A percentile compares a stretch with the other conserved stretches of the same genome.
phyloP scores from a whole-genome alignment of 1,140 invertebrate species.

The Drosophila saltans region DNA sequence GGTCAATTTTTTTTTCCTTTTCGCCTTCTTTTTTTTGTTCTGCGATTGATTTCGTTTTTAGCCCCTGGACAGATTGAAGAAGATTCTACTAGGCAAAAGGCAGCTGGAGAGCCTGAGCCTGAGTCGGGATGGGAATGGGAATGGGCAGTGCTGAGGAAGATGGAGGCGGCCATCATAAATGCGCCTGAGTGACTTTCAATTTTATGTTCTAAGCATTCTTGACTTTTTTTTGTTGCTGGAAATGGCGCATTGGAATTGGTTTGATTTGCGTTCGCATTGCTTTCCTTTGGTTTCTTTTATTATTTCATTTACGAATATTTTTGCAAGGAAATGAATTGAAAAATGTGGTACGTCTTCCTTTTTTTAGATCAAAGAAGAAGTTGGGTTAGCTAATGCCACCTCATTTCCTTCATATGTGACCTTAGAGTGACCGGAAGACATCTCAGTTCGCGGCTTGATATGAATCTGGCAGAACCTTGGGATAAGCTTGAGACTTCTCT shows the following conservation, averaged over 20 bases:
- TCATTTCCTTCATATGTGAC: not conserved
- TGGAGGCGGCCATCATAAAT: conserved; percentile 40
- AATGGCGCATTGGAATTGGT: conserved; percentile 20
- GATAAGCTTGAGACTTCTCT: too few relatives aligned
- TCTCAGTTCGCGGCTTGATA: not conserved
- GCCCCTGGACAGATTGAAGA: conserved; percentile 51
- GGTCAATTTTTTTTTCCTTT: conserved; percentile 49
- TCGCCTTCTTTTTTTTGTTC: not conserved
- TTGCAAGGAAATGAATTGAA: not conserved
- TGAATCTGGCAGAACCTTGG: not conserved
- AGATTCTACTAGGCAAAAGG: conserved; percentile 7
- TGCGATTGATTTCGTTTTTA: conserved; percentile 54
- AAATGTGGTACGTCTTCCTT: not conserved
- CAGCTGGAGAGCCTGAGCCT: not conserved
- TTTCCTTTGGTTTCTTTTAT: conserved; percentile 4
- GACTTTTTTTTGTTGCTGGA: conserved; percentile 4
- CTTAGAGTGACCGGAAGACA: not conserved
- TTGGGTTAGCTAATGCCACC: not conserved
- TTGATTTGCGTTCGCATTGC: conserved; percentile 9
- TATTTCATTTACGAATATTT: conserved; percentile 9
- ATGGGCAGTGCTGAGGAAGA: not conserved
- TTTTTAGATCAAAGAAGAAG: not conserved
- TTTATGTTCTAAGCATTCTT: conserved; percentile 33
- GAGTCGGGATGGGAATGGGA: not conserved
- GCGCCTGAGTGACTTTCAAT: conserved; percentile 52